A percentile compares a stretch with the other conserved stretches of the same genome.
These are phyloP conservation scores for Agrotis ipsilon DNA, from an alignment of 2,888 invertebrate genomes.

Conservation along the genomic window DNA sequence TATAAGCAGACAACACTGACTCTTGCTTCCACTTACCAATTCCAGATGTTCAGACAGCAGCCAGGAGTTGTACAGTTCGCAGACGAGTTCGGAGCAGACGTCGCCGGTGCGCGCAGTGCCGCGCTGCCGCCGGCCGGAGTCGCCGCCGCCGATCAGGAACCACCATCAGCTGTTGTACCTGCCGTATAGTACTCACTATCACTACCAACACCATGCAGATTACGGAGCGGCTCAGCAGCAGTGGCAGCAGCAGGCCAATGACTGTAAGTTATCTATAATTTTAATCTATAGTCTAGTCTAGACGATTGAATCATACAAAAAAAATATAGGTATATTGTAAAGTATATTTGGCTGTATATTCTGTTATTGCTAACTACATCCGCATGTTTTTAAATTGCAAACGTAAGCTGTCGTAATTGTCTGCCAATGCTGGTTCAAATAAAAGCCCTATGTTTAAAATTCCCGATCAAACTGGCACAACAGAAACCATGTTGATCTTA, in stretches of 20 bases:
- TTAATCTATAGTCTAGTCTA: background rate
- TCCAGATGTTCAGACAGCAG: slow-evolving; percentile 87
- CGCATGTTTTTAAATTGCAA: too few relatives aligned
- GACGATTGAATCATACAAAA: background rate
- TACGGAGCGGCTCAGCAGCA: slow-evolving; percentile 71
- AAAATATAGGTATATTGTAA: too few relatives aligned
- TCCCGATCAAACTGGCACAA: background rate
- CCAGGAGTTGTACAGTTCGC: slow-evolving; percentile 87
- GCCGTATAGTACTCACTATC: slow-evolving; percentile 91
- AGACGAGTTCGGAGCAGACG: slow-evolving; percentile 88
- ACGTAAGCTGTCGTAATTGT: too few relatives aligned
- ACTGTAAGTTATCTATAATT: slow-evolving; percentile 76
- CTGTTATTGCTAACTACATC: too few relatives aligned
- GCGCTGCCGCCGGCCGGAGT: slow-evolving; percentile 91
- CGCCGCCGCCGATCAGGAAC: slow-evolving; percentile 93
- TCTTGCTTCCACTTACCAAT: slow-evolving; percentile 21
- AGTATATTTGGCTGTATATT: too few relatives aligned
- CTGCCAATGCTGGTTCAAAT: too few relatives aligned
- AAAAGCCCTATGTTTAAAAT: too few relatives aligned
- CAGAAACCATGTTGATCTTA: background rate
- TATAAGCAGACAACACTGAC: slow-evolving; percentile 13
- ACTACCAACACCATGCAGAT: slow-evolving; percentile 81
- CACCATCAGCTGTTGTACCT: slow-evolving; percentile 94
- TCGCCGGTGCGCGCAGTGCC: slow-evolving; percentile 82
- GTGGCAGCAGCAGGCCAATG: slow-evolving; percentile 79